Evolutionary conservation across 2,888 invertebrate species (phyloP), one percentile per base, ranked within the genome.

Genomic region (Sarcophaga subvicina): DNA sequence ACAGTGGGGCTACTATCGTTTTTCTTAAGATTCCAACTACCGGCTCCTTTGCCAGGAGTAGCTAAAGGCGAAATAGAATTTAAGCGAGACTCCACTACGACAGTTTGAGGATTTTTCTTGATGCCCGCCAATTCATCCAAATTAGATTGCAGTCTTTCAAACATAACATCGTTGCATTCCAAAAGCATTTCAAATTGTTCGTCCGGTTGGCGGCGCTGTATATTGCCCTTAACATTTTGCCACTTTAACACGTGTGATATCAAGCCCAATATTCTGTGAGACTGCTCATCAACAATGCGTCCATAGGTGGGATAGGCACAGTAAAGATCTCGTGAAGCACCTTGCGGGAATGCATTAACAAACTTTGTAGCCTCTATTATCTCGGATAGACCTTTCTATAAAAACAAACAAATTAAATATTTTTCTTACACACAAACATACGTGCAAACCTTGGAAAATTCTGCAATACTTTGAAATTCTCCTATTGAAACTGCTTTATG

Each of bases 91-190:
- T 94, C 94, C 8, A 95, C 92, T 3, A 94, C 90, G 83, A 94
- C 91, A 67, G 95, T 93, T 83, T 94, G 94, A 0, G 94, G 93
- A 89, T 94, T 94, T 88, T 94, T 95, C 81, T 94, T 94, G 37
- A 96, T 93, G 0, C 96, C 96, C 88, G 94, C 94, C 79, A 96
- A 93, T 80, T 95, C 95, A 91, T 97, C 97, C 89, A 97, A 94
- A 90, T 95, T 94, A 89, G 95, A 95, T 91, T 97, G 96, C 73
- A 97, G 96, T 91, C 96, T 95, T 91, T 98, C 98, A 72, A 98
- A 94, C 85, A 98, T 95, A 70, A 95, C 94, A 93, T 98, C 98
- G 94, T 98, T 98, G 17, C 96, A 95, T 90, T 98, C 98, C 45
- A 96, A 94, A 14, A 98, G 91, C 89, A 97, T 94, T 87, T 98